Percentiles rank a stretch among this genome's conserved stretches.
Conservation (phyloP, 2,797 vertebrate species). For the Cyprinella venusta region DNA sequence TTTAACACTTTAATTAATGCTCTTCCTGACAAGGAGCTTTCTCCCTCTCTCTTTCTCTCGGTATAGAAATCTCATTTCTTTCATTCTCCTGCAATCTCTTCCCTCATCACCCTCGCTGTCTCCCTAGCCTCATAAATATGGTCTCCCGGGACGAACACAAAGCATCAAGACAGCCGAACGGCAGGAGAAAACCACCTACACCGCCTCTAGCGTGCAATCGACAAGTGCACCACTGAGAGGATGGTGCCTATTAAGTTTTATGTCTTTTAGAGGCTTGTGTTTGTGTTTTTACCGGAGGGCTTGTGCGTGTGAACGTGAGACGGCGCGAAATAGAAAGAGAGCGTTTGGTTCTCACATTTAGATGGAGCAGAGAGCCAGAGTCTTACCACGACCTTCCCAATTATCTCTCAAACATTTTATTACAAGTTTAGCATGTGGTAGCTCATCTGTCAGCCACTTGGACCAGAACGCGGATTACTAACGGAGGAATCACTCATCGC, state of each 20-base stretch:
- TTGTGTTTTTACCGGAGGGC: conserved; percentile 33
- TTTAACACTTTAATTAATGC: conserved; percentile 97
- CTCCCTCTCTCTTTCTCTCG: conserved; percentile 18
- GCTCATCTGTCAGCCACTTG: conserved; percentile 82
- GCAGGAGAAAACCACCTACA: conserved; percentile 80
- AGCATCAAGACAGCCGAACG: conserved; percentile 79
- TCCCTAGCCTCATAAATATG: conserved; percentile 74
- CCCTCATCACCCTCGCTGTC: conserved; percentile 42
- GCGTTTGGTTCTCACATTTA: conserved; percentile 66
- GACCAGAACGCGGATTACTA: conserved; percentile 38
- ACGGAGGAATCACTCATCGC: conserved; percentile 75
- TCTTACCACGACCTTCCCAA: conserved; percentile 82
- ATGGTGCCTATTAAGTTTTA: conserved; percentile 63
- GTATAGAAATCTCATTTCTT: conserved; percentile 44
- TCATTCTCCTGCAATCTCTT: conserved; percentile 38
- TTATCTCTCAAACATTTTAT: conserved; percentile 86
- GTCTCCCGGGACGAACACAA: conserved; percentile 77
- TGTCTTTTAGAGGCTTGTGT: conserved; percentile 67
- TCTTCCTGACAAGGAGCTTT: conserved; percentile 82
- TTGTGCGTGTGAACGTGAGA: conserved; percentile 12
- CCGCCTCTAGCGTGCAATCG: conserved; percentile 77
- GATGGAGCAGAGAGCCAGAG: conserved; percentile 74
- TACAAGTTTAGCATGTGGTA: conserved; percentile 81
- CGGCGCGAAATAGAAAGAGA: background rate
- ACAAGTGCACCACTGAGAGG: conserved; percentile 79